These are phyloP conservation scores for Bothrops jararaca DNA, from an alignment of 2,113 vertebrate genomes.

Conservation along the genomic window DNA sequence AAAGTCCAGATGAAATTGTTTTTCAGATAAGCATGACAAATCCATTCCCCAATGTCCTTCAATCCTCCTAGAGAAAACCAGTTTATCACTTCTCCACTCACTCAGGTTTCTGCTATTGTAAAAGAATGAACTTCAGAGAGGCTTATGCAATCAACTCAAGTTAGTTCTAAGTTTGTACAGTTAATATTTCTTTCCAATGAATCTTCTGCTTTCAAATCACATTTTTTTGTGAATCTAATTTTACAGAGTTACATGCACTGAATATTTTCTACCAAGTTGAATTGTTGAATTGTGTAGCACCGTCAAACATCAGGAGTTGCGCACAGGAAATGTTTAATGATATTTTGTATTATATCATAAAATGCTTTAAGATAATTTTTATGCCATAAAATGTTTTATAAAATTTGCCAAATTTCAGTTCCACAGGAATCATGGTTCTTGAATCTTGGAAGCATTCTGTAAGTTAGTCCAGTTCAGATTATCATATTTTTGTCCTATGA, in stretches of 20 bases:
- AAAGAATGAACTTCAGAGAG: too few relatives aligned
- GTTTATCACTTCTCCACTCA: too few relatives aligned
- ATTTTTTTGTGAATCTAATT: neutral
- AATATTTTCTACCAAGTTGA: neutral
- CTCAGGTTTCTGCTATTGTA: too few relatives aligned
- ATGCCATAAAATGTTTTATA: neutral
- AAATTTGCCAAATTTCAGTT: neutral
- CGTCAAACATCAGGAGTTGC: too few relatives aligned
- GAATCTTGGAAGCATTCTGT: neutral
- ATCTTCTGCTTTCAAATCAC: neutral
- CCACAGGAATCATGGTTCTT: neutral
- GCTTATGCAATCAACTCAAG: neutral
- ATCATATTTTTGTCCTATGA: too few relatives aligned
- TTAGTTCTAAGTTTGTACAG: neutral
- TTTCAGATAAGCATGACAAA: too few relatives aligned
- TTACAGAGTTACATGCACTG: neutral
- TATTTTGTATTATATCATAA: too few relatives aligned
- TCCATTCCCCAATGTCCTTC: too few relatives aligned
- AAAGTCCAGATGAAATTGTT: too few relatives aligned
- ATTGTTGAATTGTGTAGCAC: too few relatives aligned
- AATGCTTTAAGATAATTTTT: neutral
- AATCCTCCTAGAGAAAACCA: too few relatives aligned
- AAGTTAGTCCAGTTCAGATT: neutral
- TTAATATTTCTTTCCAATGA: neutral
- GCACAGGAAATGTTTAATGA: too few relatives aligned